Percentiles rank a stretch among this genome's conserved stretches.
These are phyloP conservation scores for Lytechinus pictus DNA, from an alignment of 35 echinoderm and acorn worm species.

Conservation along the genomic window DNA sequence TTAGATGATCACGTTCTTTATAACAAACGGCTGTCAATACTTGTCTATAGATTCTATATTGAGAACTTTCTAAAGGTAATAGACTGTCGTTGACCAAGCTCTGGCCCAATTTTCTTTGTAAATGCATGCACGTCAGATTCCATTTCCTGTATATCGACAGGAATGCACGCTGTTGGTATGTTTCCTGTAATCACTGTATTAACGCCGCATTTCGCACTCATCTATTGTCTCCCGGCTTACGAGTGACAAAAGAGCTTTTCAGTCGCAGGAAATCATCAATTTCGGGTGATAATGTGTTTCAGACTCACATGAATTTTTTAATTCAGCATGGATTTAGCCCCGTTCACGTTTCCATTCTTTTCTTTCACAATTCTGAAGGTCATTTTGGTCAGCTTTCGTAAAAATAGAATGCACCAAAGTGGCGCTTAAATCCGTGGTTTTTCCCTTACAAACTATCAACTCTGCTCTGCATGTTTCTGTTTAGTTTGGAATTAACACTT, in stretches of 20 bases:
- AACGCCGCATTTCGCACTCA: not conserved
- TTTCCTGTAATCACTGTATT: not conserved
- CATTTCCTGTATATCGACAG: not conserved
- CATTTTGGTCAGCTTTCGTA: not conserved
- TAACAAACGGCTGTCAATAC: not conserved
- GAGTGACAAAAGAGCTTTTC: not conserved
- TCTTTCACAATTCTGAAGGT: not conserved
- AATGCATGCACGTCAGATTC: not conserved
- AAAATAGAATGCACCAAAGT: not conserved
- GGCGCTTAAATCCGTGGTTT: not conserved
- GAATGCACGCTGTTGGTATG: not conserved
- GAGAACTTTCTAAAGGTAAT: not conserved
- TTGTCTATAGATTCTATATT: not conserved
- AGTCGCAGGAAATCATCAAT: not conserved
- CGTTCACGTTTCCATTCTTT: slow-evolving; percentile 2
- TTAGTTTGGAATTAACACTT: not conserved
- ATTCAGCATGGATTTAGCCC: not conserved
- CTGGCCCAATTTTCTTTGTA: not conserved
- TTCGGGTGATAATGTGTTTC: not conserved
- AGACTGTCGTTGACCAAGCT: not conserved
- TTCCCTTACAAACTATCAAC: not conserved
- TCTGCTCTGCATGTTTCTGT: not conserved
- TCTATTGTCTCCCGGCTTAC: not conserved
- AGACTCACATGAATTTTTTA: slow-evolving; percentile 20
- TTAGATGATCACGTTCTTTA: not conserved